Conservation (phyloP, 2,888 invertebrate species). For the Nymphalis polychloros region DNA sequence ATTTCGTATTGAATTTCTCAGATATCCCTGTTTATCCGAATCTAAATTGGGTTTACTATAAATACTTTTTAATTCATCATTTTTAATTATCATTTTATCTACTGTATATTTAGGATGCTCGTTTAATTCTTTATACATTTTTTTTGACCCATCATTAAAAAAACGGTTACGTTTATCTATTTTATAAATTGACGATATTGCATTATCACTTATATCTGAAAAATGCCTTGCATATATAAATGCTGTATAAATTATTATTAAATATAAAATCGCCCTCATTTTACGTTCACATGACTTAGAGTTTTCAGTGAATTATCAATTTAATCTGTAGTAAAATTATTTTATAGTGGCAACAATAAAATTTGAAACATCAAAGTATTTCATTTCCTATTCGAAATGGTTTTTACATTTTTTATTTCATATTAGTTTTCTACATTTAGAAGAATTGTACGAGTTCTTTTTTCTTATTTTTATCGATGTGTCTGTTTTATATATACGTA, state of each 20-base stretch:
- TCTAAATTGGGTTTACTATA: slow-evolving; percentile 25
- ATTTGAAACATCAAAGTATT: slow-evolving; percentile 42
- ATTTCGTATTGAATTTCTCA: slow-evolving; percentile 55
- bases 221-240: slow-evolving; percentile 41
- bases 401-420: background rate
- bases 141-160: background rate
- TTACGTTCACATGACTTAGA: slow-evolving; percentile 44
- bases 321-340: slow-evolving; percentile 26
- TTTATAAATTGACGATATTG: slow-evolving; percentile 36
- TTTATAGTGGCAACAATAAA: slow-evolving; percentile 36
- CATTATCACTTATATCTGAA: slow-evolving; percentile 41
- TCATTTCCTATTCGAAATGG: slow-evolving; percentile 14
- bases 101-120: slow-evolving; percentile 19
- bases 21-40: slow-evolving; percentile 36
- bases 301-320: slow-evolving; percentile 20
- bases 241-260: slow-evolving; percentile 35
- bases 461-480: too few relatives aligned
- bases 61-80: slow-evolving; percentile 24
- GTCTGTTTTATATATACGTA: too few relatives aligned
- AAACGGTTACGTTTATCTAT: background rate
- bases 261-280: slow-evolving; percentile 46
- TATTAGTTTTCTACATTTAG: background rate
- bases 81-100: slow-evolving; percentile 31
- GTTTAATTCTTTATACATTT: background rate
- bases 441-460: too few relatives aligned